Conservation (phyloP, 2,888 invertebrate genomes). For the Chironomus riparius region DNA sequence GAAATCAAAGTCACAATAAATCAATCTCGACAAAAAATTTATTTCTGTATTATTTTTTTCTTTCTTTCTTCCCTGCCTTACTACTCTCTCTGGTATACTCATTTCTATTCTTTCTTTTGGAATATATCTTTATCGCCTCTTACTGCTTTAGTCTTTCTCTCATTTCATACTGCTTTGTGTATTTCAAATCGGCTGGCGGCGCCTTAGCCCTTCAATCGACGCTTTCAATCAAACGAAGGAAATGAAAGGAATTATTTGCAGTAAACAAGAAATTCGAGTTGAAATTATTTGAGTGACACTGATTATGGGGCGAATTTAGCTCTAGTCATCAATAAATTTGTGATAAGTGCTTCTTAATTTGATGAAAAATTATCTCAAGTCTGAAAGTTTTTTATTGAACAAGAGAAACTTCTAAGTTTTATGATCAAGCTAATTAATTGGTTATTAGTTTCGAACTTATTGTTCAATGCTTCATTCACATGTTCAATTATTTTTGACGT, state of each 20-base stretch:
- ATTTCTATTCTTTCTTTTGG: not conserved
- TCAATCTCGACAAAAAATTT: conserved; percentile 25
- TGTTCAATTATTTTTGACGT: too few relatives aligned
- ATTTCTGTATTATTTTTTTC: not conserved
- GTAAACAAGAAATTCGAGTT: not conserved
- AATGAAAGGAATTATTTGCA: conserved; percentile 1
- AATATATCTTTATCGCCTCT: not conserved
- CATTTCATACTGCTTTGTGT: not conserved
- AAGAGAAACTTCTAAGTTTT: too few relatives aligned
- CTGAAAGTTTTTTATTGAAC: too few relatives aligned
- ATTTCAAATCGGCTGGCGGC: not conserved
- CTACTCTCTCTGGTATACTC: not conserved
- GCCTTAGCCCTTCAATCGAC: not conserved
- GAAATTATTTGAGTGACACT: too few relatives aligned
- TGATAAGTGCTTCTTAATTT: too few relatives aligned
- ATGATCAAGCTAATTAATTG: too few relatives aligned
- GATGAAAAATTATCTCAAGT: too few relatives aligned
- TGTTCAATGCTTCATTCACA: too few relatives aligned
- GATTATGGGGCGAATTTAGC: too few relatives aligned
- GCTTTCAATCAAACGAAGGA: conserved; percentile 1
- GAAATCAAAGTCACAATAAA: conserved; percentile 27
- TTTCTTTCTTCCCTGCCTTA: not conserved
- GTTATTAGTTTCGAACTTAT: too few relatives aligned
- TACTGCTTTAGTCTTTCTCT: not conserved
- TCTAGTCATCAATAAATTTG: too few relatives aligned